Evolutionary conservation across 2,888 invertebrate species (phyloP).

Genomic region (Troides helena): DNA sequence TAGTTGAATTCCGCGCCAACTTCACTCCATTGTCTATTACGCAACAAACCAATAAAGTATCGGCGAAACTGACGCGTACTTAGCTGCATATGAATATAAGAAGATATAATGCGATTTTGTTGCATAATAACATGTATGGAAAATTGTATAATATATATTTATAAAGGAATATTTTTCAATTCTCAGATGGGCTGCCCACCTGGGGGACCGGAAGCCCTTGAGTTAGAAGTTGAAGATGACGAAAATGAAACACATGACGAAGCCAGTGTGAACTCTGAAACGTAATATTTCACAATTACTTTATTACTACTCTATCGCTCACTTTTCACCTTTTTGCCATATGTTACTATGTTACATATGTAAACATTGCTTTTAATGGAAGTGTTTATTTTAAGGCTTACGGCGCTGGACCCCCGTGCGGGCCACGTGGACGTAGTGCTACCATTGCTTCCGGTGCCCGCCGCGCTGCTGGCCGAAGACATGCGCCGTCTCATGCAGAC

Average conservation of each 20-base stretch:
- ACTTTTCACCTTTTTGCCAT: no score
- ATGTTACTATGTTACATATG: no score
- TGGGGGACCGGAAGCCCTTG: conserved; percentile 83
- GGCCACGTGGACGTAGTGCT: conserved; percentile 88
- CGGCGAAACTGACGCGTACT: no score
- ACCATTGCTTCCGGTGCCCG: conserved; percentile 84
- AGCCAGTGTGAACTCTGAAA: conserved; percentile 32
- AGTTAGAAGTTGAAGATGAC: conserved; percentile 71
- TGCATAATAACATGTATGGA: no score
- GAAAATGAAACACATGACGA: conserved; percentile 44
- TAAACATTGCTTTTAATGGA: background rate
- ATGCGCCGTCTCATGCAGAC: conserved; percentile 74
- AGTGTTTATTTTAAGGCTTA: conserved; percentile 9
- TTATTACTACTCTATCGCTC: background rate
- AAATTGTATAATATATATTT: no score
- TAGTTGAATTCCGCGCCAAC: no score
- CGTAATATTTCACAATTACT: background rate
- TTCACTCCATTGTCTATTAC: no score
- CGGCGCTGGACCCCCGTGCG: conserved; percentile 86
- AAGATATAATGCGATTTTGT: no score
- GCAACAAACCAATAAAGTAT: no score
- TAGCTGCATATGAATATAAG: no score
- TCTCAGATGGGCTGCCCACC: conserved; percentile 86
- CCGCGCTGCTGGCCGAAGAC: conserved; percentile 75
- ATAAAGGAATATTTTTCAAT: background rate